Conservation (phyloP, 2,797 vertebrate genomes). For the Bucorvus abyssinicus region DNA sequence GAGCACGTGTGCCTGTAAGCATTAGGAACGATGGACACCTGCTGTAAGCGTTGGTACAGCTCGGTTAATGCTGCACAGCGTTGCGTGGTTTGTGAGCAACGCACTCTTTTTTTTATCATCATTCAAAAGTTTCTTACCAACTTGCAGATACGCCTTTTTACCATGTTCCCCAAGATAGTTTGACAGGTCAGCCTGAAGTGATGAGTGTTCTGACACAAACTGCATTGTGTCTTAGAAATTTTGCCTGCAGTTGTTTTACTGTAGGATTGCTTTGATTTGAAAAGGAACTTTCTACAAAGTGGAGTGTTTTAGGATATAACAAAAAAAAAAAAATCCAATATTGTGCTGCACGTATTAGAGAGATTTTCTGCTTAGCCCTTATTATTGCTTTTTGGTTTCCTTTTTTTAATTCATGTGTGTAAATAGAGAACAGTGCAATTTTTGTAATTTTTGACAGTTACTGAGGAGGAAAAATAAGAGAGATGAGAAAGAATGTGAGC, state of each 20-base stretch:
- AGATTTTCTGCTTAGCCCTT: constrained; percentile 42
- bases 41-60: neutral
- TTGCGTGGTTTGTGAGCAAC: neutral
- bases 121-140: constrained; percentile 16
- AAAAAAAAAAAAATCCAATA: neutral
- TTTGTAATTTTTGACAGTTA: constrained; percentile 23
- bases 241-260: constrained; percentile 69
- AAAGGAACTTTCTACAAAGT: constrained; percentile 48
- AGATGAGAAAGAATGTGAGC: neutral
- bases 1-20: neutral
- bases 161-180: constrained; percentile 42
- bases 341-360: neutral
- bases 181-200: constrained; percentile 68
- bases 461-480: constrained; percentile 23
- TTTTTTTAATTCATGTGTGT: neutral
- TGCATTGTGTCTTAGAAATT: constrained; percentile 44
- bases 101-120: neutral
- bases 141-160: constrained; percentile 58
- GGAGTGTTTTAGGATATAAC: constrained; percentile 27
- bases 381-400: constrained; percentile 2
- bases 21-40: neutral
- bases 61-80: neutral
- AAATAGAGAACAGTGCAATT: neutral
- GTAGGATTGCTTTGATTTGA: constrained; percentile 49
- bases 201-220: constrained; percentile 66